Percentiles rank a stretch among this genome's conserved stretches.
phyloP scores from a whole-genome alignment of 1,140 invertebrate species.

The Daktulosphaira vitifoliae region DNA sequence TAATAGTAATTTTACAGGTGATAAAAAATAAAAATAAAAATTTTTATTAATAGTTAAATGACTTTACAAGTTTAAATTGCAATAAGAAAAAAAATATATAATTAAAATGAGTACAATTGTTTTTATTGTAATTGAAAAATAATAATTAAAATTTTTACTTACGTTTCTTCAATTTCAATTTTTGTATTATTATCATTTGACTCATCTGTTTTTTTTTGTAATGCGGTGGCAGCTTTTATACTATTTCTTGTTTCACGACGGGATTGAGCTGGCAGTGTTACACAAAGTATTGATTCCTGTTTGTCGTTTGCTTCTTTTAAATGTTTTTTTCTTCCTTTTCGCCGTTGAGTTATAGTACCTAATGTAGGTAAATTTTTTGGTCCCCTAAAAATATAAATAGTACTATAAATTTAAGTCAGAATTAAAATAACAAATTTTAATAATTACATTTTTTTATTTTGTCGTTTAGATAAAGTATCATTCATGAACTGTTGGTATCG shows the following conservation, averaged over 20 bases:
- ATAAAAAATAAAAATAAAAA: too few relatives aligned
- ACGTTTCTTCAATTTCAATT: constrained; percentile 15
- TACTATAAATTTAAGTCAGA: neutral
- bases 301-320: constrained; percentile 10
- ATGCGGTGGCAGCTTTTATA: neutral
- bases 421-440: neutral
- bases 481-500: constrained; percentile 26
- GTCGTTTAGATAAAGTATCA: constrained; percentile 26
- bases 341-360: neutral
- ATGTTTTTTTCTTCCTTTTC: constrained; percentile 3
- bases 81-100: too few relatives aligned
- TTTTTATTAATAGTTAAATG: too few relatives aligned
- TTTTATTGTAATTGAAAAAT: too few relatives aligned
- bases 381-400: neutral
- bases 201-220: constrained; percentile 6
- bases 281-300: neutral
- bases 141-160: too few relatives aligned
- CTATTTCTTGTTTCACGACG: constrained; percentile 27
- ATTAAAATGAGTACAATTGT: too few relatives aligned
- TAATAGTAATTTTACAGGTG: too few relatives aligned
- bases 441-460: constrained; percentile 32
- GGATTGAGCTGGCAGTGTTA: constrained; percentile 10
- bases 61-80: too few relatives aligned
- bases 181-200: neutral
- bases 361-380: constrained; percentile 1